phyloP scores from a whole-genome alignment of 2,797 vertebrate genomes.

The Sebastes minor region DNA sequence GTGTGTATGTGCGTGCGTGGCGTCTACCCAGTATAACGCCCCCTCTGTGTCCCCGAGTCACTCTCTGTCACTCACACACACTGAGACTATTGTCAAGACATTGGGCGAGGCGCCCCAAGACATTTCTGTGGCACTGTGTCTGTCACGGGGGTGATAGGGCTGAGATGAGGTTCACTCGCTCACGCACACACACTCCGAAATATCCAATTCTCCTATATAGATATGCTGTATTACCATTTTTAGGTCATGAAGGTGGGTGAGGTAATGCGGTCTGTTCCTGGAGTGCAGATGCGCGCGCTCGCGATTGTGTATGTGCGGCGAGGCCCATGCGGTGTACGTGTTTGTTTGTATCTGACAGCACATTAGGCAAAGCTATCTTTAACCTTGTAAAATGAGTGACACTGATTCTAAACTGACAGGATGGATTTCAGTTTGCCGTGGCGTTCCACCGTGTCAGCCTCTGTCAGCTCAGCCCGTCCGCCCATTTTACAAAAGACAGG shows the following conservation, averaged over 20 bases:
- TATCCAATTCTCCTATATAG: conserved; percentile 1
- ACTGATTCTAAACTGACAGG: conserved; percentile 74
- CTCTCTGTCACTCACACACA: conserved; percentile 81
- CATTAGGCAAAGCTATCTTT: conserved; percentile 76
- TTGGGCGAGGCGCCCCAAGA: conserved; percentile 72
- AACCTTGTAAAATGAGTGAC: conserved; percentile 77
- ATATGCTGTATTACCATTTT: conserved; percentile 37
- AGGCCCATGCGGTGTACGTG: conserved; percentile 24
- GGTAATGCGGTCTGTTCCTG: conserved; percentile 10
- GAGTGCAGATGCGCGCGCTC: neutral
- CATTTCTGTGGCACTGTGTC: conserved; percentile 78
- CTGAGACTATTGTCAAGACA: conserved; percentile 81
- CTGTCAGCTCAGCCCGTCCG: conserved; percentile 69
- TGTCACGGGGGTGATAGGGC: conserved; percentile 77
- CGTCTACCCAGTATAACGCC: conserved; percentile 78
- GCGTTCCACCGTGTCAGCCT: conserved; percentile 62
- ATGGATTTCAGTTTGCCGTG: conserved; percentile 72
- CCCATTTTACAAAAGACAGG: conserved; percentile 66
- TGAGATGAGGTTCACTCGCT: conserved; percentile 55
- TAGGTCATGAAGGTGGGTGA: conserved; percentile 31
- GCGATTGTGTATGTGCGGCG: conserved; percentile 4
- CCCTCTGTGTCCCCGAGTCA: conserved; percentile 76
- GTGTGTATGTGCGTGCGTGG: conserved; percentile 45
- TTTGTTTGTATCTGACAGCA: conserved; percentile 69
- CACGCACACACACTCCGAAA: conserved; percentile 26